These are phyloP conservation scores for Bursaphelenchus okinawaensis DNA, from an alignment of 2,888 invertebrate species.

Conservation along the genomic window DNA sequence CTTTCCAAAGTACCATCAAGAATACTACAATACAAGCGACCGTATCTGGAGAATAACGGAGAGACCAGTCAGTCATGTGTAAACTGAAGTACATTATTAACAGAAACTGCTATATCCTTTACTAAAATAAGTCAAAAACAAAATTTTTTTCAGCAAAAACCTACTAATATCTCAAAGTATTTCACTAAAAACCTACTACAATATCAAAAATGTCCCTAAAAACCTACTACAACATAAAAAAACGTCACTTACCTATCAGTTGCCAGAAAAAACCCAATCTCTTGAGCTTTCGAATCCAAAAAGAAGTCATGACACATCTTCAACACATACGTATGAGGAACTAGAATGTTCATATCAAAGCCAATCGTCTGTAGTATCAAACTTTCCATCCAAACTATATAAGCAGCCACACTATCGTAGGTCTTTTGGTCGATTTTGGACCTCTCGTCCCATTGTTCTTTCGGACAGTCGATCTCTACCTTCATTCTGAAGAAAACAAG, in stretches of 20 bases:
- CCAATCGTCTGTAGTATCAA: conserved; percentile 91
- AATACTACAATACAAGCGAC: conserved; percentile 98
- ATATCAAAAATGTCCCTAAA: too few species aligned
- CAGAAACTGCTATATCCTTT: too few species aligned
- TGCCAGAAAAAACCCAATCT: conserved; percentile 97
- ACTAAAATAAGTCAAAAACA: too few species aligned
- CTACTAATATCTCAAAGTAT: too few species aligned
- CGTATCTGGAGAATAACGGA: conserved; percentile 89
- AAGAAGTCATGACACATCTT: conserved; percentile 59
- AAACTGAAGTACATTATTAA: too few species aligned
- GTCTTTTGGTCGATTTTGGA: conserved; percentile 59
- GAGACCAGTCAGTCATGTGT: conserved; percentile 93
- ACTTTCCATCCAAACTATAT: conserved; percentile 92
- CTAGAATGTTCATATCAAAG: conserved; percentile 94
- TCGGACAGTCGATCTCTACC: conserved; percentile 10
- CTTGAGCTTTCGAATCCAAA: conserved; percentile 67
- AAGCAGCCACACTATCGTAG: conserved; percentile 75
- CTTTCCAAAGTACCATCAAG: conserved; percentile 90
- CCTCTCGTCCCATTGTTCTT: neutral
- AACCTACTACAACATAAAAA: too few species aligned
- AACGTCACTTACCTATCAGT: too few species aligned
- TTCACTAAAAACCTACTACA: too few species aligned
- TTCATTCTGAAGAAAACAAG: conserved; percentile 69
- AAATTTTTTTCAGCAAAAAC: too few species aligned
- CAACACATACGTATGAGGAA: conserved; percentile 94